Percentiles rank a stretch among this genome's conserved stretches.
These are phyloP conservation scores for Sinohyriopsis cumingii DNA, from an alignment of 2,888 invertebrate genomes.

Conservation along the genomic window DNA sequence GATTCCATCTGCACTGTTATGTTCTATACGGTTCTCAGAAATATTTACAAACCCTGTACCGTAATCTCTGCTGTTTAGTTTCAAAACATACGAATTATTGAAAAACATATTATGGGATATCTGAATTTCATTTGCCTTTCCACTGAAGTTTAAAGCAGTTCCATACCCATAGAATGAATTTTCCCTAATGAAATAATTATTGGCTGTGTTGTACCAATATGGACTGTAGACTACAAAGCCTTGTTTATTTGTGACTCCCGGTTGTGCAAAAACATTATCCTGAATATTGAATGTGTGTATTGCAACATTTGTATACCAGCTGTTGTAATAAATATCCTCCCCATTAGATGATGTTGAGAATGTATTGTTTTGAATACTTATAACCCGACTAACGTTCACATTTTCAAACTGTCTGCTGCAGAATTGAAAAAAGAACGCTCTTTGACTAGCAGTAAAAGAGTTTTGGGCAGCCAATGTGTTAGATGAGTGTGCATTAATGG, in stretches of 20 bases:
- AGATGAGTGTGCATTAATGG: too few species aligned
- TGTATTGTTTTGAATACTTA: slow-evolving; percentile 11
- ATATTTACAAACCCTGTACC: too few species aligned
- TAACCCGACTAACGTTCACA: too few species aligned
- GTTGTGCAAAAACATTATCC: too few species aligned
- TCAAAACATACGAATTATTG: too few species aligned
- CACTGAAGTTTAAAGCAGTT: not conserved
- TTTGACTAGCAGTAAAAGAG: not conserved
- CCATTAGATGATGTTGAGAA: slow-evolving; percentile 2
- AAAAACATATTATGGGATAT: too few species aligned
- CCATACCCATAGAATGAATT: slow-evolving; percentile 6
- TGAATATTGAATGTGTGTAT: too few species aligned
- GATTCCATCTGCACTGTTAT: slow-evolving; percentile 1
- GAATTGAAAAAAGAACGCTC: slow-evolving; percentile 2
- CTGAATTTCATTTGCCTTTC: too few species aligned
- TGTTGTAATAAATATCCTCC: slow-evolving; percentile 3
- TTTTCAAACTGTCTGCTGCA: slow-evolving; percentile 3
- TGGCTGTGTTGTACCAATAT: not conserved
- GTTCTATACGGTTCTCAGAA: not conserved
- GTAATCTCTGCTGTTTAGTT: too few species aligned
- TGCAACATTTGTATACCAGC: not conserved
- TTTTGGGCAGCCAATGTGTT: too few species aligned
- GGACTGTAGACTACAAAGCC: too few species aligned
- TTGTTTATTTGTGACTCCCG: too few species aligned
- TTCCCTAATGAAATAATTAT: slow-evolving; percentile 3